A percentile compares a stretch with the other conserved stretches of the same genome.
Conservation (phyloP, 2,113 vertebrate genomes). For the Nettapus auritus region DNA sequence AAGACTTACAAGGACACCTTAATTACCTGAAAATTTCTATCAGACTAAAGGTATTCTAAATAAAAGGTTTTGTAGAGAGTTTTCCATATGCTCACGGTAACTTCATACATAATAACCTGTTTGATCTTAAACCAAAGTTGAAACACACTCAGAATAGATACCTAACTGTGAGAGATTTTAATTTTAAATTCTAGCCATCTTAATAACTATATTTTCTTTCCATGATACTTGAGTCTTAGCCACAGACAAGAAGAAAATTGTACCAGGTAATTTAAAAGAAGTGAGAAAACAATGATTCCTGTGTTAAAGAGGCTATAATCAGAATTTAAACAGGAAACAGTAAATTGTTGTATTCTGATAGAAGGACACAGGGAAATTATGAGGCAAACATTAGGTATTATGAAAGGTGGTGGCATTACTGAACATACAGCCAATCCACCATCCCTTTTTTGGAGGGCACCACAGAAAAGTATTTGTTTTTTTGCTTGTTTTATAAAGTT, state of each 20-base stretch:
- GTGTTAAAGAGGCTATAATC: background rate
- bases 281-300: background rate
- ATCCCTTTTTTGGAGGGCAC: background rate
- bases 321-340: background rate
- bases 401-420: background rate
- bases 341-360: background rate
- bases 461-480: background rate
- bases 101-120: background rate
- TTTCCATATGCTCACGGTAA: background rate
- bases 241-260: background rate
- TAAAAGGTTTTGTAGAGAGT: background rate
- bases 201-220: slow-evolving; percentile 43
- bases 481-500: background rate
- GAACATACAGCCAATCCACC: background rate
- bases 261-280: background rate
- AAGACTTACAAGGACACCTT: background rate
- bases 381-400: background rate
- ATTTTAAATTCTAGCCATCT: slow-evolving; percentile 25
- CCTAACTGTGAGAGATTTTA: background rate
- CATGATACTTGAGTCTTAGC: background rate
- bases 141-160: slow-evolving; percentile 10
- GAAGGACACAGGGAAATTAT: background rate
- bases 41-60: background rate
- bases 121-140: slow-evolving; percentile 7
- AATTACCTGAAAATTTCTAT: slow-evolving; percentile 28